Base-by-base conservation (phyloP, 2,888 invertebrate genomes). In the Morpho deidamia region DNA sequence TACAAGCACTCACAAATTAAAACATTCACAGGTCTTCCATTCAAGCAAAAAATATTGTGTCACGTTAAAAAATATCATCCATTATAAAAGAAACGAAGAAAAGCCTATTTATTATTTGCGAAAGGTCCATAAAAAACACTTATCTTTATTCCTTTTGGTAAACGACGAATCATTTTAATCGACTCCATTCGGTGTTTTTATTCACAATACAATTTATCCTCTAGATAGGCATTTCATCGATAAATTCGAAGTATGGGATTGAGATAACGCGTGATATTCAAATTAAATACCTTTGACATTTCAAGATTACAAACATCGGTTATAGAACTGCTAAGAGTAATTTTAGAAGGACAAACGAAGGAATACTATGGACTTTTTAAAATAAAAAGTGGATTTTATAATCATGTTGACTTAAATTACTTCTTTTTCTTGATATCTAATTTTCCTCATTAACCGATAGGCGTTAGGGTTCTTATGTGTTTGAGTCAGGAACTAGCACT, bases 241-340 rank as follows among this genome's bases (percentile, higher is more conserved):
- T 86, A 86, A 82, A 76, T 78, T 75, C 76, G 78, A 81, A 79
- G 78, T 80, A 81, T 78, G 76, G 72, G 74, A 78, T 62, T 72
- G 65, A 82, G 87, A 89, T 89, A 87, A 86, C 75, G 75, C 66
- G 74, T 81, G 87, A 86, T 88, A 88, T 87, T 86, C 85, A 88
- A 89, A 88, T 87, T 87, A 85, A 89, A 88, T 88, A 84, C 82
- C 85, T 83, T 86, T 85, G 87, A 88, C 87, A 84, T 86, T 83
- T 83, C 69, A 71, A 89, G 88, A 89, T 89, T 86, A 87, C 81
- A 78, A 85, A 82, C 84, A 84, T 81, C 81, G 74, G 66, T 74
- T 76, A 77, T 62, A 58, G 61, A 80, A 76, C 72, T 74, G 80
- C 76, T 71, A 75, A 81, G 74, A 77, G 74, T 72, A 76, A 72